Percentiles rank a stretch among this genome's conserved stretches.
These are phyloP conservation scores for Tangara arthus DNA, from an alignment of 2,797 vertebrate species.

Conservation along the genomic window DNA sequence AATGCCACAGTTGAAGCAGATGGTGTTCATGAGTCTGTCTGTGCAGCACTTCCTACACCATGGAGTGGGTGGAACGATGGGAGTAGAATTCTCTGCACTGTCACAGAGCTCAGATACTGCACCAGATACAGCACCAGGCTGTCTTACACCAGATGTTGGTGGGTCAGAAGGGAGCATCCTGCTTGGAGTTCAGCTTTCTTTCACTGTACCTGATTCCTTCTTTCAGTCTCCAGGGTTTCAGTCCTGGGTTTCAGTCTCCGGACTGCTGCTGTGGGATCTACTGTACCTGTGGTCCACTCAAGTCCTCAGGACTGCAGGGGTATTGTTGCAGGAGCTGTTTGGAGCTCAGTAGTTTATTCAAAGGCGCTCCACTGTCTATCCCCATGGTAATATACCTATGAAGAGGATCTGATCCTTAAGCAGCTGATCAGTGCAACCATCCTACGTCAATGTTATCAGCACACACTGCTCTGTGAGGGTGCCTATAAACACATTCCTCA, in stretches of 20 bases:
- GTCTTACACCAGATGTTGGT: not conserved
- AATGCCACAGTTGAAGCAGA: conserved; percentile 3
- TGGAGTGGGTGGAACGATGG: not conserved
- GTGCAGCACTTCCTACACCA: conserved; percentile 26
- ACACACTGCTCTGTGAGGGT: not conserved
- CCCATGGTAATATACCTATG: not conserved
- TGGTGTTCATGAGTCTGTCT: conserved; percentile 45
- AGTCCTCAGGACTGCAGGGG: not conserved
- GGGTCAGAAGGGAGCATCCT: not conserved
- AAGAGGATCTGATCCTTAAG: not conserved
- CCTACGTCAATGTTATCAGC: not conserved
- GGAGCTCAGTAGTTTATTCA: not conserved
- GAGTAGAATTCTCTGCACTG: not conserved
- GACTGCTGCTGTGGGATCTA: not conserved
- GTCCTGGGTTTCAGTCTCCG: not conserved
- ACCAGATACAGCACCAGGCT: not conserved
- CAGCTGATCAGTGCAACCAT: not conserved
- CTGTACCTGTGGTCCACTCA: not conserved
- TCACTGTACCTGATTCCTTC: not conserved
- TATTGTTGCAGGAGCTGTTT: not conserved
- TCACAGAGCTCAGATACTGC: not conserved
- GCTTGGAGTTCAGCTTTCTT: not conserved
- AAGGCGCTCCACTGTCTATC: not conserved
- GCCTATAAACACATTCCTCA: not conserved
- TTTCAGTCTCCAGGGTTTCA: not conserved